Base-by-base conservation (phyloP, 30 jellyfish, hydroid and myxozoan genomes). In the Turritopsis rubra region DNA sequence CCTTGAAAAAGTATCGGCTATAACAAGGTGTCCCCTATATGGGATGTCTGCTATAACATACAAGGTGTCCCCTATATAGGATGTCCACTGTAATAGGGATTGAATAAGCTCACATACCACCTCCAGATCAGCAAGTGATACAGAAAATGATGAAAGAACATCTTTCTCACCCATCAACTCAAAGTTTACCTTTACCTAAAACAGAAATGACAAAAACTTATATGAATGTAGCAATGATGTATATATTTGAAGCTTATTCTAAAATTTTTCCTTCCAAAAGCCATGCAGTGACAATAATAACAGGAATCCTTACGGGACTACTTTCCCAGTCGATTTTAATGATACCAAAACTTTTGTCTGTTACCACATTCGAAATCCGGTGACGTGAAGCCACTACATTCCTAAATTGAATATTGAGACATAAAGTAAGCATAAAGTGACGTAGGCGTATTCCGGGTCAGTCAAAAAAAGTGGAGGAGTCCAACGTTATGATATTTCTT, bases 381-480 rank as follows among this genome's bases (percentile, higher is more conserved):
- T 79, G 85, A 73, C 96, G 84, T 1, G 98, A 92, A 1, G 98
- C 98, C 23, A 92, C 96, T 29, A 92, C 98, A 53, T 92, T 92
- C 82, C 98, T 92, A 71, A 29, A 74, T 24, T 19, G 29, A 41
- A 41, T n/a, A n/a, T n/a, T n/a, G n/a, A n/a, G n/a, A n/a, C n/a
- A n/a, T n/a, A n/a, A n/a, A n/a, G n/a, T 66, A 79, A 1, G 7
- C 20, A 54, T 20, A 7, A 23, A 26, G 22, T 26, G 19, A 7
- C 18, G 16, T 21, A 21, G 1, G 3, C 16, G 22, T 31, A 25
- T 5, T 54, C 3, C n/a, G n/a, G n/a, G n/a, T n/a, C n/a, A n/a
- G n/a, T n/a, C n/a, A n/a, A n/a, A n/a, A n/a, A n/a, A n/a, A n/a
- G n/a, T n/a, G n/a, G n/a, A n/a, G n/a, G n/a, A n/a, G n/a, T n/a